Base-by-base conservation (phyloP, 1,140 invertebrate species). In the Aphelinus atriplicis region DNA sequence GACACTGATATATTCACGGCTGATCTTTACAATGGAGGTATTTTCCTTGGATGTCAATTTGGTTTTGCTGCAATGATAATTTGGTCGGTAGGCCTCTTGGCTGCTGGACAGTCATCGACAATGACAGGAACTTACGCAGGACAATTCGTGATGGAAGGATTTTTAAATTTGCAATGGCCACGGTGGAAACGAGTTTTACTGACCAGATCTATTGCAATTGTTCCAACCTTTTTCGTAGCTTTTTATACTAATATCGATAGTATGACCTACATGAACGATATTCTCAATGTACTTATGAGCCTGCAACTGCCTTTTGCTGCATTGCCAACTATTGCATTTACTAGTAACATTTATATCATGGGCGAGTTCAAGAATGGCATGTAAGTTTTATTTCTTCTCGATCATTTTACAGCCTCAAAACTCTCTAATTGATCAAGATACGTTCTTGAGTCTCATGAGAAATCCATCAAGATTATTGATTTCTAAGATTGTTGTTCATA, bases 71-170 rank as follows among this genome's bases (percentile, higher is more conserved):
- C 95, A 5, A 93, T 96, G 91, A 95, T 95, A 81, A 95, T 97
- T 79, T 97, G 96, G 96, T 95, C 93, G 1, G 88, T 97, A 60
- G 96, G 96, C 68, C 96, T 97, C 81, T 87, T 97, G 73, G 96
- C 96, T 60, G 95, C 95, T 75, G 96, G 96, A 53, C 95, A 97
- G 85, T 95, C 94, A 79, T 96, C 95, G n/a, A 97, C 95, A 1
- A 97, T 96, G 94, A 95, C 95, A 1, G 93, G 93, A 46, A 94
- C 93, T 5, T 94, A 94, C 81, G 91, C 92, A 2, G 93, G 93
- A 2, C 93, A 94, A 80, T 94, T 94, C 84, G 91, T 92, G 0
- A 94, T 94, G 93, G 93, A 94, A 91, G 96, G 96, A 7, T 97
- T 98, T 83, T 86, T 98, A 5, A 95, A 97, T 84, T 88, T 98